These are phyloP conservation scores for Hyphantria cunea DNA, from an alignment of 1,140 invertebrate genomes.

Conservation along the genomic window DNA sequence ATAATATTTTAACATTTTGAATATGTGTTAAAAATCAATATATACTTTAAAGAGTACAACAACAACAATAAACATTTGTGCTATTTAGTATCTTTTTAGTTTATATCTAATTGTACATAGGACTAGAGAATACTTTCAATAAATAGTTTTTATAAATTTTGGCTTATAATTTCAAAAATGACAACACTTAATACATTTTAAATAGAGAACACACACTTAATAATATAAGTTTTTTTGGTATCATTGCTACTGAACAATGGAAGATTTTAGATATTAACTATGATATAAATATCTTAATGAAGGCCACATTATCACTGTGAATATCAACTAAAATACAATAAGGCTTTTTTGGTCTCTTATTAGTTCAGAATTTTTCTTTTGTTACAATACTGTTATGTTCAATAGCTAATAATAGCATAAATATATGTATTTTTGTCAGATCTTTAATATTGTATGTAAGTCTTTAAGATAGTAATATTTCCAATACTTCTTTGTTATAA, in stretches of 20 bases:
- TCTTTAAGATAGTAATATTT: no score
- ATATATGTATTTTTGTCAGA: no score
- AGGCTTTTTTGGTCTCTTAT: constrained; percentile 16
- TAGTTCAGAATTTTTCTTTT: constrained; percentile 8
- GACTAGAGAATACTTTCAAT: constrained; percentile 9
- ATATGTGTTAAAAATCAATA: constrained; percentile 14
- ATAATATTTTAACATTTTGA: constrained; percentile 5
- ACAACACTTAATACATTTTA: constrained; percentile 15
- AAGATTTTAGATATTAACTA: constrained; percentile 51
- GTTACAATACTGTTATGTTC: constrained; percentile 2
- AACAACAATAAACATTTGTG: background rate
- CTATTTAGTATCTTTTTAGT: no score
- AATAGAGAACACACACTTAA: constrained; percentile 25
- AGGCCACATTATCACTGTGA: constrained; percentile 63
- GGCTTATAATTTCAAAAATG: background rate
- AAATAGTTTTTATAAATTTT: constrained; percentile 9
- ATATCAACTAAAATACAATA: constrained; percentile 11
- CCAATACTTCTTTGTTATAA: no score
- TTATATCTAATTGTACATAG: background rate
- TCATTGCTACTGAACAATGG: constrained; percentile 52
- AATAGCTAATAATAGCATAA: no score
- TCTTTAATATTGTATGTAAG: no score
- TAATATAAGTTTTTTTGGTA: constrained; percentile 36
- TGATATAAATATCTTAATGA: constrained; percentile 52
- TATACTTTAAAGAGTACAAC: background rate